Conservation (phyloP, 1,140 invertebrate genomes). For the Hyposmocoma kahamanoa region DNA sequence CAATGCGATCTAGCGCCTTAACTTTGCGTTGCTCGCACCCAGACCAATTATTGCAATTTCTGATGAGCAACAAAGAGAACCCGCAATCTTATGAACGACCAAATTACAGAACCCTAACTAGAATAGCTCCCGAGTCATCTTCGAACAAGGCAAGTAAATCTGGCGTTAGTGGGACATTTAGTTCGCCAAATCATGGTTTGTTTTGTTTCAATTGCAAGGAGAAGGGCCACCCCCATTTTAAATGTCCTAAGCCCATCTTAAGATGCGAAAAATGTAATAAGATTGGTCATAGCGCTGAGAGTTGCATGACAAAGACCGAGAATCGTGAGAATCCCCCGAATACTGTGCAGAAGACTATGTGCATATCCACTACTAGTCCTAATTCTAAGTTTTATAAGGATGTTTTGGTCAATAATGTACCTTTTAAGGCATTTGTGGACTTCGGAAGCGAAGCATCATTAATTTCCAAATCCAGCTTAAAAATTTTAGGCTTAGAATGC, state of each 20-base stretch:
- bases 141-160: background rate
- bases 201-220: constrained; percentile 1
- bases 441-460: background rate
- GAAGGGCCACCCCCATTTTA: background rate
- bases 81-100: background rate
- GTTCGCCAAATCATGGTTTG: background rate
- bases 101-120: background rate
- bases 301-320: background rate
- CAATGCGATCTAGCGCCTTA: constrained; percentile 9
- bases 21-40: constrained; percentile 8
- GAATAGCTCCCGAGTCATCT: background rate
- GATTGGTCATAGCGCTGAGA: background rate
- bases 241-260: background rate
- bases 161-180: background rate
- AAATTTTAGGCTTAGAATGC: background rate
- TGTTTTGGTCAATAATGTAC: background rate
- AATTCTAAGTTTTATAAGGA: background rate
- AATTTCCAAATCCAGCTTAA: background rate
- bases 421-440: background rate
- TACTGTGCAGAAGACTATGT: background rate
- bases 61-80: constrained; percentile 1
- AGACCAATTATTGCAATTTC: constrained; percentile 9
- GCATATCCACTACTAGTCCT: background rate
- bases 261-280: background rate
- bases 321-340: background rate